A percentile compares a stretch with the other conserved stretches of the same genome.
Evolutionary conservation across 2,113 vertebrate genomes (phyloP).

Genomic region (Eleginops maclovinus): DNA sequence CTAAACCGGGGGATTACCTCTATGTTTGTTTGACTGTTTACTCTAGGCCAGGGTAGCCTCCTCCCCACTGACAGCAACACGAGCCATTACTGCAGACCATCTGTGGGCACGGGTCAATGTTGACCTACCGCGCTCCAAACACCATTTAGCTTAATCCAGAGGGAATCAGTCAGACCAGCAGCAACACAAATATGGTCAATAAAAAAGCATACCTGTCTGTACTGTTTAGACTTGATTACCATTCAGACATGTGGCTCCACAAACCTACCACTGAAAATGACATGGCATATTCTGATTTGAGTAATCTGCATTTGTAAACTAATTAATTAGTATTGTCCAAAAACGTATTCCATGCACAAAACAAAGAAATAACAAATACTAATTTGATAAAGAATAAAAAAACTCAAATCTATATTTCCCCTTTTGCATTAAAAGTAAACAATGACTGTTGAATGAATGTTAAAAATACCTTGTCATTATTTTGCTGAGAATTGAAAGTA

Average conservation of each 20-base stretch:
- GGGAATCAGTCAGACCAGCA: constrained; percentile 39
- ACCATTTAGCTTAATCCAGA: constrained; percentile 44
- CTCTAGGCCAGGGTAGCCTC: constrained; percentile 43
- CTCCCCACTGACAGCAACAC: constrained; percentile 57
- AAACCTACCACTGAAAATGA: not conserved
- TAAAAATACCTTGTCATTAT: not conserved
- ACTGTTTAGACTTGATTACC: not conserved
- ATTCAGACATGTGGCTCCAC: not conserved
- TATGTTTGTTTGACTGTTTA: constrained; percentile 77
- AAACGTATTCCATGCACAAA: not conserved
- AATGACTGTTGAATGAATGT: not conserved
- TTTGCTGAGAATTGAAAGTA: too few relatives aligned
- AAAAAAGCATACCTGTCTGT: constrained; percentile 15
- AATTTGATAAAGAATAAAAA: not conserved
- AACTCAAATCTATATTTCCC: not conserved
- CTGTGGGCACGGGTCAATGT: constrained; percentile 74
- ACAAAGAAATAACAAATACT: not conserved
- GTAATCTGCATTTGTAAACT: not conserved
- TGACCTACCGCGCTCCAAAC: constrained; percentile 71
- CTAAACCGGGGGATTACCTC: constrained; percentile 35
- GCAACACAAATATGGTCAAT: constrained; percentile 41
- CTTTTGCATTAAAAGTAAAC: not conserved
- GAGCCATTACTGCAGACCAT: constrained; percentile 70
- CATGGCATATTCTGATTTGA: not conserved
- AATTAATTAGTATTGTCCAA: not conserved